Evolutionary conservation across 2,888 invertebrate species (phyloP), one percentile per base, ranked within the genome.

Genomic region (Chrysolina oricalcia): DNA sequence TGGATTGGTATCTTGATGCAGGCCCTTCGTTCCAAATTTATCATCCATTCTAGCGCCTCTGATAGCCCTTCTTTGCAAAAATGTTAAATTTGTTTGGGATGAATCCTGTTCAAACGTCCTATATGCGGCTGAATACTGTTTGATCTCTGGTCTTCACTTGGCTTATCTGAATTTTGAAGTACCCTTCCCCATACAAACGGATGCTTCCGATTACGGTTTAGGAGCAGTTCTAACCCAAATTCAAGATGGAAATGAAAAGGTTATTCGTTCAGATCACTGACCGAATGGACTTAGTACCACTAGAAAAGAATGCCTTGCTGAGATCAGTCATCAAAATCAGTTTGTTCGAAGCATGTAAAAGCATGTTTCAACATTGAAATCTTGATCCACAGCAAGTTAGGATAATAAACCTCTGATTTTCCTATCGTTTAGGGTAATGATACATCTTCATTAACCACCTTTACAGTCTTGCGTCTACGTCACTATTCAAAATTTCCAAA

Each of bases 1-100:
- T 13, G 82, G 82, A 5, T 67, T 76, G 15, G 70, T 76, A 4
- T 78, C 81, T 2, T 83, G 80, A 77, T 83, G 81, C 43, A 1
- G 82, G 0, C 50, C 79, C 41, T 83, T 83, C 48, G 59, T 82
- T 0, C 67, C 69, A 15, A 35, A 48, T 23, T 63, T 72, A 15
- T 66, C 72, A 3, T 66, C 66, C 21, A 40, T 76, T 1, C 40
- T 73, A 11, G 76, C 78, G 0, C 78, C 78, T 2, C 19, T 81
- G 0, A 76, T n/a, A n/a, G n/a, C n/a, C n/a, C n/a, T n/a, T n/a
- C 72, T 2, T 15, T 69, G 10, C 65, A 78, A 10, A 72, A 72
- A 2, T 48, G 69, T 35, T 81, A 82, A 59, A 76, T 81, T 68
- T 40, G 21, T 69, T 21, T 82, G 81, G 81, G 68, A 64, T 1